These are phyloP conservation scores for Camelus dromedarius DNA, from an alignment of 2,113 vertebrate genomes.

Conservation along the genomic window DNA sequence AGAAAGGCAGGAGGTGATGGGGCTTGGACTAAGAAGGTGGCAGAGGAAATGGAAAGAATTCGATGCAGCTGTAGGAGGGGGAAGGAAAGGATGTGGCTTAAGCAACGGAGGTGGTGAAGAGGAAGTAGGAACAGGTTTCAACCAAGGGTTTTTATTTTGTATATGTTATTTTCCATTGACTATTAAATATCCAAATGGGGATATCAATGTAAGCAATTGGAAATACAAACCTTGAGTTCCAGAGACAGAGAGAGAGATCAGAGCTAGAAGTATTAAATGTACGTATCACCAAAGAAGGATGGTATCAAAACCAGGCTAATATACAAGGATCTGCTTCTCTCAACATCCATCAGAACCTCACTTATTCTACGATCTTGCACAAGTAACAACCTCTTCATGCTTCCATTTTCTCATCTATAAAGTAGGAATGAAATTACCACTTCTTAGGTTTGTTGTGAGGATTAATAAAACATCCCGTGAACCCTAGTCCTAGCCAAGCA, in stretches of 20 bases:
- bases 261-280: not conserved
- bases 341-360: not conserved
- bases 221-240: not conserved
- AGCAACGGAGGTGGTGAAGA: not conserved
- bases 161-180: not conserved
- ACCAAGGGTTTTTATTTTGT: not conserved
- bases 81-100: not conserved
- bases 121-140: not conserved
- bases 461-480: not conserved
- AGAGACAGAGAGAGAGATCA: not conserved
- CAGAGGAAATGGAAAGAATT: not conserved
- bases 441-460: not conserved
- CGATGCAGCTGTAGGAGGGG: not conserved
- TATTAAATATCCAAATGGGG: not conserved
- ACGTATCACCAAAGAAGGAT: not conserved
- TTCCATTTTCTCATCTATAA: not conserved
- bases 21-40: not conserved
- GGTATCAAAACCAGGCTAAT: not conserved
- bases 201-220: not conserved
- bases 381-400: not conserved
- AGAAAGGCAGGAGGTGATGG: not conserved
- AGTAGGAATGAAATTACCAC: not conserved
- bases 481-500: not conserved
- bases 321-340: not conserved
- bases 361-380: not conserved